Base-by-base conservation (phyloP, 2,888 invertebrate species). In the Macaria liturata region DNA sequence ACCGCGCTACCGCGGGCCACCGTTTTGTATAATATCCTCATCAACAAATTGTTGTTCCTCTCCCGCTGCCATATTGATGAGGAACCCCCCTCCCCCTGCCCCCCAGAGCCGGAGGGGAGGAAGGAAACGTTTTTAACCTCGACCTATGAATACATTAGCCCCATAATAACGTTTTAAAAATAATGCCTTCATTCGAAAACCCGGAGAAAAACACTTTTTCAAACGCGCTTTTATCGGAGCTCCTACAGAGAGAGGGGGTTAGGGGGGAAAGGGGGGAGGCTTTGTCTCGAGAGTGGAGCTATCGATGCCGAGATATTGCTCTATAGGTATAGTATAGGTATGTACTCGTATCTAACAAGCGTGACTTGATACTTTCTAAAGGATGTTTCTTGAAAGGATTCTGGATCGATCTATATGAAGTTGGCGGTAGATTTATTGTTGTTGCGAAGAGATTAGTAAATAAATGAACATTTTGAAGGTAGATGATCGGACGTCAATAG, bases 111-210 rank as follows among this genome's bases (percentile, higher is more conserved):
- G 49, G 20, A n/a, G 43, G n/a, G 32, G 40, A 45, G 30, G 49
- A 32, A n/a, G 44, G 48, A 47, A 53, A 49, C 61, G 63, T 71
- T 72, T 71, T 69, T 68, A 72, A 68, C 72, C 67, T 65, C 68
- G 67, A 67, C 68, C 76, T 73, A 77, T 78, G 78, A 78, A 76
- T 78, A 78, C 69, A 77, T 77, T 75, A 74, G 65, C 62, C 49
- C 20, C 47, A 65, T 68, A 69, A 74, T 68, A 71, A 72, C 65
- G 64, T 51, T 71, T 72, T 70, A 64, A 66, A 70, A 72, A 69
- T 67, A 74, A 72, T 60, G 67, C 66, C 57, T 70, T 68, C 66
- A 66, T 70, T 67, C 57, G 57, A 53, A 60, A 61, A 62, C 52
- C 49, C 32, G 49, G 47, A 44, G 56, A 60, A 59, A 47, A 49